A percentile compares a stretch with the other conserved stretches of the same genome.
Evolutionary conservation across 2,113 vertebrate species (phyloP).

Genomic region (Aviceda subcristata): DNA sequence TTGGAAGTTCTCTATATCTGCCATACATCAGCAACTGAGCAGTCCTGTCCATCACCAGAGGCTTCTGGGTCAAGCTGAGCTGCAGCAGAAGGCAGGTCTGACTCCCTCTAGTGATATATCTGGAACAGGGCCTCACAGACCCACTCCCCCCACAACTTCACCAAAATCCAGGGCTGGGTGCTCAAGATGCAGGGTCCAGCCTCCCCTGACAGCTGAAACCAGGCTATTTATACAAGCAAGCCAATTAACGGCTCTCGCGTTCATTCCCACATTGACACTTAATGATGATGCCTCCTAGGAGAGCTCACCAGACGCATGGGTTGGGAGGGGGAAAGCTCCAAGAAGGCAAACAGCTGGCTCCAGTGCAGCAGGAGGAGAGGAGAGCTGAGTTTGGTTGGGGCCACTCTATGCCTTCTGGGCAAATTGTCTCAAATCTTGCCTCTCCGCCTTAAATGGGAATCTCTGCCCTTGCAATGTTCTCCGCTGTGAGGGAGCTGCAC

Average conservation of each 20-base stretch:
- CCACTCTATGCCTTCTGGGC: not conserved
- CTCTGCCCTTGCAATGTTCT: not conserved
- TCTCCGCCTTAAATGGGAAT: not conserved
- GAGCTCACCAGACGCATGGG: not conserved
- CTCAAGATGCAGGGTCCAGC: not conserved
- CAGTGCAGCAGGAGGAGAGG: not conserved
- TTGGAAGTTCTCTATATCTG: not conserved
- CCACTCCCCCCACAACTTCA: not conserved
- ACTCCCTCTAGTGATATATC: not conserved
- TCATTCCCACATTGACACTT: not conserved
- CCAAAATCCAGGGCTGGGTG: not conserved
- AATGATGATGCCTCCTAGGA: constrained; percentile 14
- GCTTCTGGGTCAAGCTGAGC: not conserved
- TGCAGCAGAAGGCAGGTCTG: not conserved
- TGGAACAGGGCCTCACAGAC: not conserved
- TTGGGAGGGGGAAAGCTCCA: not conserved
- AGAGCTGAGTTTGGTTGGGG: not conserved
- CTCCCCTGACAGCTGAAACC: not conserved
- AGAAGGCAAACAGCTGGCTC: not conserved
- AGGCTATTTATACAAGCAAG: not conserved
- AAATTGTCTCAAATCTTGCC: not conserved
- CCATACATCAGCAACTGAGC: not conserved
- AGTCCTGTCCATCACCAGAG: not conserved
- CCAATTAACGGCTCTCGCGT: not conserved
- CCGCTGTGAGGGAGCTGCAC: not conserved